These are phyloP conservation scores for Penaeus monodon DNA, from an alignment of 2,888 invertebrate species.

Conservation along the genomic window DNA sequence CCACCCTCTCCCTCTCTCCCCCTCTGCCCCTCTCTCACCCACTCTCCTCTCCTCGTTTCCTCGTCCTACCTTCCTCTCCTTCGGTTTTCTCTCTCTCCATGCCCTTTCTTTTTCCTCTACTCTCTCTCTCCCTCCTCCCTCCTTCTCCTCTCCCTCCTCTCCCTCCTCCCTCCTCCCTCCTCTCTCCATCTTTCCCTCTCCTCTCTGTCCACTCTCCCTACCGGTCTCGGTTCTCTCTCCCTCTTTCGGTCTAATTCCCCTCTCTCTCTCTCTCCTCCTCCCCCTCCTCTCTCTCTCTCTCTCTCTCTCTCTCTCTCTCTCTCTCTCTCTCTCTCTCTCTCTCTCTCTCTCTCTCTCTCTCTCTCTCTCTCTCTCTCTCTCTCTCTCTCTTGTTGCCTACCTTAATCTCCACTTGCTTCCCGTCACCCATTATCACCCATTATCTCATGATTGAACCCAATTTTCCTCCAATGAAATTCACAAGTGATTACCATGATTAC, in stretches of 20 bases:
- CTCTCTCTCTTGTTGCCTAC: background rate
- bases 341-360: background rate
- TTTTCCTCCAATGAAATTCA: conserved; percentile 37
- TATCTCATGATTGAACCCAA: conserved; percentile 37
- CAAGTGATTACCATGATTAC: conserved; percentile 37
- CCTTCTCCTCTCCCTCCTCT: background rate
- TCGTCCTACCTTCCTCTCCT: too few species aligned
- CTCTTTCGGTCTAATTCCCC: background rate
- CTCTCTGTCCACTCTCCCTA: background rate
- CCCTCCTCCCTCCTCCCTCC: background rate
- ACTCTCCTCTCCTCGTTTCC: background rate
- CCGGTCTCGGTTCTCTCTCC: background rate
- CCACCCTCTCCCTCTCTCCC: too few species aligned
- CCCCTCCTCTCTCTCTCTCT: background rate
- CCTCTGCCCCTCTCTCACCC: background rate
- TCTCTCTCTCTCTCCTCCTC: background rate
- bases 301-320: background rate
- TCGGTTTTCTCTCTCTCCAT: background rate
- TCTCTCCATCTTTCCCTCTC: background rate
- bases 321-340: background rate
- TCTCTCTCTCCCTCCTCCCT: background rate
- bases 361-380: background rate
- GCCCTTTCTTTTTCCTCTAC: background rate
- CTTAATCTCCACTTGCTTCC: background rate
- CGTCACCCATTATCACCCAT: conserved; percentile 10